phyloP scores from a whole-genome alignment of 2,113 vertebrate genomes.

The Nycticryphes semicollaris region DNA sequence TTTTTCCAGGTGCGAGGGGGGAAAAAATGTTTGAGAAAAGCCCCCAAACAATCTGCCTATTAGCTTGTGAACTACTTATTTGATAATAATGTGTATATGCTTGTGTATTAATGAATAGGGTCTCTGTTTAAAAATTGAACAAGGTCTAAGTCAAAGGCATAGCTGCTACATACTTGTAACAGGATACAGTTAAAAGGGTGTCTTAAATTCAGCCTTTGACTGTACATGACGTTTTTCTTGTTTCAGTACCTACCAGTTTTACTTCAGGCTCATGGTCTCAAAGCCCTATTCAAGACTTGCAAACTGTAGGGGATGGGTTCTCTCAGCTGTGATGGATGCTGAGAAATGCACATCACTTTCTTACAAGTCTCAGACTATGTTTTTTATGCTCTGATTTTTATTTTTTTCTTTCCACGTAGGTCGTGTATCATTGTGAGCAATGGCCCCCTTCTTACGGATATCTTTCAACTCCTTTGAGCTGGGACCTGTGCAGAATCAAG shows the following conservation, averaged over 20 bases:
- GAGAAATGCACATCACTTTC: neutral
- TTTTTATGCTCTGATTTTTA: neutral
- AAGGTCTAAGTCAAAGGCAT: neutral
- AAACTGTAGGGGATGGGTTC: neutral
- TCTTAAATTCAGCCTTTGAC: neutral
- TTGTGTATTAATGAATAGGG: neutral
- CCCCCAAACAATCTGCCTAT: neutral
- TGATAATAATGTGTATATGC: neutral
- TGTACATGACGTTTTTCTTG: neutral
- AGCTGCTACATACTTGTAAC: neutral
- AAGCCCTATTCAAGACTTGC: neutral
- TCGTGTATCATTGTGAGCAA: slow-evolving; percentile 51
- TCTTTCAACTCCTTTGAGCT: slow-evolving; percentile 92
- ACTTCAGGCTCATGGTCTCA: neutral
- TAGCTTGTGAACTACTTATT: neutral
- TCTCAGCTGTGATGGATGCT: neutral
- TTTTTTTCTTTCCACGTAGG: neutral
- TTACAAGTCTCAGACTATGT: neutral
- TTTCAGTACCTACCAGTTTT: neutral
- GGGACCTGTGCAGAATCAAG: slow-evolving; percentile 77
- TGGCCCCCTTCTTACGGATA: slow-evolving; percentile 95
- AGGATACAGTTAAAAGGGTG: neutral
- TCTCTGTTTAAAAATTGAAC: neutral
- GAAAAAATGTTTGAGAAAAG: neutral
- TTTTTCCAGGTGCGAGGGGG: neutral